A percentile compares a stretch with the other conserved stretches of the same genome.
phyloP scores from a whole-genome alignment of 2,113 vertebrate species.

The Brachypodius melanocephalos region DNA sequence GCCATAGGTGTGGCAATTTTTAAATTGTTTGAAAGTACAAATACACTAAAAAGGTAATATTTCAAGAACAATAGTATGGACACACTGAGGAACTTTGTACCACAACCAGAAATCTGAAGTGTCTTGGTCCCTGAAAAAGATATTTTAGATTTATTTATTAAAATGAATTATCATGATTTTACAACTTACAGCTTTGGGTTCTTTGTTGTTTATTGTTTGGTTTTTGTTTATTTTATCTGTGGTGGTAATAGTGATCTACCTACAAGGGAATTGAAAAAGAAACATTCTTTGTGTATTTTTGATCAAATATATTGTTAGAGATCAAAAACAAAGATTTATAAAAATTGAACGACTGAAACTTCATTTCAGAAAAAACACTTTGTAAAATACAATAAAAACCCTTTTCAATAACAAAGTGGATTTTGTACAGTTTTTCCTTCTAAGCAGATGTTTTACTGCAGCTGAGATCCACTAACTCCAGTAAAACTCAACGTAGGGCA shows the following conservation, averaged over 20 bases:
- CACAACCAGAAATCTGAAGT: background rate
- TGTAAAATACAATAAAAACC: constrained; percentile 34
- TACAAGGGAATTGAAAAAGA: constrained; percentile 1
- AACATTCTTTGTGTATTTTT: background rate
- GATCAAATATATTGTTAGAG: constrained; percentile 69
- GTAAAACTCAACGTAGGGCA: background rate
- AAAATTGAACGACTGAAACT: constrained; percentile 55
- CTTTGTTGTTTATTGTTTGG: background rate
- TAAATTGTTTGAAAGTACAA: background rate
- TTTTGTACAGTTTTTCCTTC: constrained; percentile 20
- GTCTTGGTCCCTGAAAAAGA: background rate
- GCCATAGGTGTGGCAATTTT: background rate
- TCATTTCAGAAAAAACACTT: constrained; percentile 44
- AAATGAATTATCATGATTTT: background rate
- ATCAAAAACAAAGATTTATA: constrained; percentile 55
- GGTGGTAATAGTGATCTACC: background rate
- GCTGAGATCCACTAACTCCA: background rate
- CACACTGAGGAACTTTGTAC: background rate
- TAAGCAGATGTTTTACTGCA: background rate
- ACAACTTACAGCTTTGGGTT: background rate
- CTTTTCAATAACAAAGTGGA: constrained; percentile 13
- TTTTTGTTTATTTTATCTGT: background rate
- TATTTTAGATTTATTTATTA: background rate
- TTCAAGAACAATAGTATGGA: background rate
- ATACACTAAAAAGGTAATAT: background rate